Base-by-base conservation (phyloP, 2,797 vertebrate genomes). In the Schizopygopsis pylzovi region DNA sequence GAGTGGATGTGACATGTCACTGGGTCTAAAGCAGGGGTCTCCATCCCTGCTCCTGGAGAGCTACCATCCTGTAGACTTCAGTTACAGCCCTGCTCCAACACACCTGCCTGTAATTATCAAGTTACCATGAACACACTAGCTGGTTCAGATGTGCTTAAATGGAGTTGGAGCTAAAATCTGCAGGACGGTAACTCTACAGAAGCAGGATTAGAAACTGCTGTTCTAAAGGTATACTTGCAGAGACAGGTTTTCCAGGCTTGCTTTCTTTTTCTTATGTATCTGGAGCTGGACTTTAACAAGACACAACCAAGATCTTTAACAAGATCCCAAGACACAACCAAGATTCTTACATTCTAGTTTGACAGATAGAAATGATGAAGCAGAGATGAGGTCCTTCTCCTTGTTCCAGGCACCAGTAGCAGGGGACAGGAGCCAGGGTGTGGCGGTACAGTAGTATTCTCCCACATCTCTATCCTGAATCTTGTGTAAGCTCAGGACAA, bases 401-500 rank as follows among this genome's bases (percentile, higher is more conserved):
- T 93, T 93, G 77, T 96, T 97, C 98, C 98, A 99, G 71, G 92
- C 90, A 0, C 96, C 96, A 0, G 96, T 96, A 0, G 96, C 93
- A 39, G 94, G 83, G 0, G 97, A 96, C 20, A 95, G 93, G 88
- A 97, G 95, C 97, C 98, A 99, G 0, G 97, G 98, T 0, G 96
- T 97, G 88, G 96, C 97, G 0, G 90, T 22, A 9, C 98, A 99
- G 88, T 96, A 95, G 83, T 99, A 98, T 90, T 97, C 96, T 1
- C 98, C 97, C 0, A 96, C 95, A 92, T 98, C 97, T 0, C 94
- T 94, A 90, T 97, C 96, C 91, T 97, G 95, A 0, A 95, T 93
- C 87, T 95, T 89, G 0, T 97, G 96, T 4, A 99, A 91, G 0
- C 94, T 95, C 4, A 99, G 90, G 6, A 93, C 81, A 93, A 97